Evolutionary conservation across 2,797 vertebrate genomes (phyloP).

Genomic region (Sorex maritimensis): DNA sequence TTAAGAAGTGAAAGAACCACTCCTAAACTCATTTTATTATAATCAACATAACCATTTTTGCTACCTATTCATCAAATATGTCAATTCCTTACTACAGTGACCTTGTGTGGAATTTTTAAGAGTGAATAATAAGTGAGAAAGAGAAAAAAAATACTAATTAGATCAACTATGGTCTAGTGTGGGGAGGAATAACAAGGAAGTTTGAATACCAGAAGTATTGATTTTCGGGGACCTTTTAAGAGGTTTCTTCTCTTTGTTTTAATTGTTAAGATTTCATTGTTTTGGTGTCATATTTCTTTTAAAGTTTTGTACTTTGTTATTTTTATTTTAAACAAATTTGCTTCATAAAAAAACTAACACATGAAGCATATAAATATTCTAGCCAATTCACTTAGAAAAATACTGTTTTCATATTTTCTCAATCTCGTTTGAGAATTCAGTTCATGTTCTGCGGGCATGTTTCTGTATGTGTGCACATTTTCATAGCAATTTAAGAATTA

Average conservation of each 20-base stretch:
- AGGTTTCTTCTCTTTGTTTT: not conserved
- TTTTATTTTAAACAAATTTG: not conserved
- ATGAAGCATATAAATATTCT: conserved; percentile 15
- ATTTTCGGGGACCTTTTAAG: not conserved
- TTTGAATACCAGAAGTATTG: not conserved
- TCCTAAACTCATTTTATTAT: not conserved
- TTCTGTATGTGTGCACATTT: not conserved
- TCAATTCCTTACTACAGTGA: too few species aligned
- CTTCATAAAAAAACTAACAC: not conserved
- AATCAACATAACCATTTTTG: not conserved
- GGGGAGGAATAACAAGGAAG: not conserved
- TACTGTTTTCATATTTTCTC: conserved; percentile 23
- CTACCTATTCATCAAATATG: too few species aligned
- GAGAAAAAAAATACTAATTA: not conserved
- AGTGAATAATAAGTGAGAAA: not conserved
- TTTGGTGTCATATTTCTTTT: not conserved
- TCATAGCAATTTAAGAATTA: conserved; percentile 65
- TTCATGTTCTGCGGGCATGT: not conserved
- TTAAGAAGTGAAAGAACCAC: not conserved
- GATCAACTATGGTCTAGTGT: too few species aligned
- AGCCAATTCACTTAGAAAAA: not conserved
- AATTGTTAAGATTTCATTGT: not conserved
- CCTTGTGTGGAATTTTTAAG: not conserved
- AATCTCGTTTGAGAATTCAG: not conserved
- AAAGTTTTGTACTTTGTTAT: not conserved